Base-by-base conservation (phyloP, 2,888 invertebrate genomes). In the Rhogogaster chlorosoma region DNA sequence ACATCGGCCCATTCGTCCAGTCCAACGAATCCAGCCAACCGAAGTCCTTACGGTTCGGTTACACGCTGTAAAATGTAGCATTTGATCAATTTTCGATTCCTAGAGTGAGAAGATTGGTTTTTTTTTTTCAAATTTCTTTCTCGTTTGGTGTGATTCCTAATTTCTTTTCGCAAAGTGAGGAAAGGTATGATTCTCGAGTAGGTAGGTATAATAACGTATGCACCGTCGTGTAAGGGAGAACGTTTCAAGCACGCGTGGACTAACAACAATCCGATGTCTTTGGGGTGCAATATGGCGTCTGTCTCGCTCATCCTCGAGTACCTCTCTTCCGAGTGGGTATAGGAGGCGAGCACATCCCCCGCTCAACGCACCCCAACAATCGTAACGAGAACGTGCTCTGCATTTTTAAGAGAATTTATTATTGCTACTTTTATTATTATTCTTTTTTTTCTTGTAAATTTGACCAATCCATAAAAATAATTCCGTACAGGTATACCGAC, bases 1-100 rank as follows among this genome's bases (percentile, higher is more conserved):
- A 84, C 92, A 92, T 71, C 90, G 88, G 83, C 92, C 92, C 92
- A 92, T 92, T 42, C 92, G 89, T 64, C 92, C 92, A n/a, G 92
- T 92, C 92, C 92, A 92, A 77, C 91, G 89, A 85, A 92, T 91
- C 91, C 91, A 91, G 83, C 92, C 92, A 32, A 92, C 90, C 3
- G 92, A 92, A 87, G 90, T 90, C 75, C 90, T 90, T 84, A 92
- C 87, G 18, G 92, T 92, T 45, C 91, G 90, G 85, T 92, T 92
- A 89, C 92, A 92, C 85, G 90, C 92, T 92, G 86, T 38, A 87
- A 87, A 86, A 84, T 29, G 18, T 42, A 38, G 70, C 29, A 1
- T 12, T n/a, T 12, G 22, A 64, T 80, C 22, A 80, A 77, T 7
- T 26, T 32, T 32, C 6, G 18, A 18, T 67, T 7, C 12, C 29